Evolutionary conservation across 2,113 vertebrate genomes (phyloP).

Genomic region (Callopanchax toddi): DNA sequence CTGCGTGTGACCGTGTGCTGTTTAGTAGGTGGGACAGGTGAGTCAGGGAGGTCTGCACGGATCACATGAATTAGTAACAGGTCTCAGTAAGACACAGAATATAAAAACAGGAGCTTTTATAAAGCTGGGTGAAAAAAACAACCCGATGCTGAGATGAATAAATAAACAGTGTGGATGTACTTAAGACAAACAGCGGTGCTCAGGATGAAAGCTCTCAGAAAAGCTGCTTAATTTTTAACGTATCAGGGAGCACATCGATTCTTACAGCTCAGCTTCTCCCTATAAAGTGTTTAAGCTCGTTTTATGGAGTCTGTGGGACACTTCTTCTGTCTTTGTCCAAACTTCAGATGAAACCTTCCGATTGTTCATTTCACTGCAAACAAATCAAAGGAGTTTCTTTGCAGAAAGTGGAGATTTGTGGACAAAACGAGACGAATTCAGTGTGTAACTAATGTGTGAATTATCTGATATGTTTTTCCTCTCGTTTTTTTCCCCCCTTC

Average conservation of each 20-base stretch:
- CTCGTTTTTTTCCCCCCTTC: conserved; percentile 9
- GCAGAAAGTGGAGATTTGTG: not conserved
- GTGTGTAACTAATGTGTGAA: too few relatives aligned
- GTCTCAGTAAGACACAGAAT: conserved; percentile 31
- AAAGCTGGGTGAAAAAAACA: conserved; percentile 39
- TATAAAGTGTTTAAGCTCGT: not conserved
- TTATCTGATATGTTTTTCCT: not conserved
- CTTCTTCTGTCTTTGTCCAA: conserved; percentile 4
- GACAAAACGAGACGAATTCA: too few relatives aligned
- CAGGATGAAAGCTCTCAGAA: conserved; percentile 43
- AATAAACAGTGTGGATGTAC: conserved; percentile 62
- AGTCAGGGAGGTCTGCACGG: conserved; percentile 10
- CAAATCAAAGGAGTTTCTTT: not conserved
- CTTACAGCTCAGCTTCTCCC: not conserved
- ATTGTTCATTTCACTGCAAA: not conserved
- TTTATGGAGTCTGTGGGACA: too few relatives aligned
- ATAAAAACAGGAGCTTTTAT: conserved; percentile 39
- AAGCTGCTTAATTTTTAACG: conserved; percentile 52
- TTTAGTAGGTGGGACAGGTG: conserved; percentile 17
- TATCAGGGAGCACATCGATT: conserved; percentile 19
- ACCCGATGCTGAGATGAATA: conserved; percentile 66
- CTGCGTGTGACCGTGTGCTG: conserved; percentile 4
- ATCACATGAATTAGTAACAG: conserved; percentile 69
- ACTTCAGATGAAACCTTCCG: not conserved
- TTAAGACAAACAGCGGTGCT: conserved; percentile 48